These are phyloP conservation scores for Conus ventricosus DNA, from an alignment of 1,140 invertebrate genomes.

Conservation along the genomic window DNA sequence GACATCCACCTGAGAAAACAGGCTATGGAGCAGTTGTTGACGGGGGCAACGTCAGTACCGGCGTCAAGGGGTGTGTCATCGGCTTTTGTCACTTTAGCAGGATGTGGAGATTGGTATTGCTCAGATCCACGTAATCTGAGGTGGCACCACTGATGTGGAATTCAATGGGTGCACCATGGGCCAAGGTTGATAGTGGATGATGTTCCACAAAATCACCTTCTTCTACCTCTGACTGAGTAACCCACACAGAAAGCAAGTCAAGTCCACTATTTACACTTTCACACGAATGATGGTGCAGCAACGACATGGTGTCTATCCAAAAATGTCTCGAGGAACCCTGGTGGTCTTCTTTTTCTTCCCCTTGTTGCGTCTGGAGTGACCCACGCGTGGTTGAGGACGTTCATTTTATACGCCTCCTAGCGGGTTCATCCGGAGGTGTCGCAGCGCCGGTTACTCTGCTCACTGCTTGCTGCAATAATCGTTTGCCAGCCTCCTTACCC, in stretches of 20 bases:
- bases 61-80: background rate
- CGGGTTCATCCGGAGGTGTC: conserved; percentile 13
- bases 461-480: background rate
- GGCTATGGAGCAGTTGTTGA: conserved; percentile 3
- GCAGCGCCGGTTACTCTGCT: background rate
- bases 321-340: background rate
- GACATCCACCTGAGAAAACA: too few species aligned
- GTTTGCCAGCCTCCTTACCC: background rate
- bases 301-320: conserved; percentile 11
- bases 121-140: background rate
- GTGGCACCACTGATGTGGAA: background rate
- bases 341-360: conserved; percentile 19
- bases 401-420: conserved; percentile 26
- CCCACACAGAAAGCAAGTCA: background rate
- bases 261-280: background rate
- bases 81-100: background rate
- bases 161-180: background rate
- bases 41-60: background rate
- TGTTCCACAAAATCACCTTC: background rate
- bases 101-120: background rate
- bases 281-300: conserved; percentile 18
- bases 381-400: background rate
- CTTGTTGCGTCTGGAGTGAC: background rate
- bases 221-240: background rate
- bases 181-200: background rate